phyloP scores from a whole-genome alignment of 92 coral and sea anemone species.

The Epizoanthus rinbou region DNA sequence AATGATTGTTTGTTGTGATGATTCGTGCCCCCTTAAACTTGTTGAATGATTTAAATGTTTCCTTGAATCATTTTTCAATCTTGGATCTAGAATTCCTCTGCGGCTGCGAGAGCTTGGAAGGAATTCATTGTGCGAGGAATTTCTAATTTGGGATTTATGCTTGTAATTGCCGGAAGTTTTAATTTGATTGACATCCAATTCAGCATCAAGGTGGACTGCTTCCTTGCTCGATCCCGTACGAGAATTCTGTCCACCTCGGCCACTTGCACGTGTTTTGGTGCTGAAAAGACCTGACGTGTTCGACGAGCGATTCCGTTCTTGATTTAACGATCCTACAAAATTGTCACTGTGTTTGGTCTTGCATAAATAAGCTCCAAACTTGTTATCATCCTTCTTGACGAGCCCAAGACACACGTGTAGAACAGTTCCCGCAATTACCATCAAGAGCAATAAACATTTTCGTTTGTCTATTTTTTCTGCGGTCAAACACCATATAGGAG shows the following conservation, averaged over 20 bases:
- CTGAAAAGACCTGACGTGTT: constrained; percentile 3
- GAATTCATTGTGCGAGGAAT: constrained; percentile 13
- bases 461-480: constrained; percentile 78
- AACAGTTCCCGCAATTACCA: constrained; percentile 66
- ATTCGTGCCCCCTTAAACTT: neutral
- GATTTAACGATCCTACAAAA: constrained; percentile 3
- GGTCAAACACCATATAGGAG: constrained; percentile 66
- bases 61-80: neutral
- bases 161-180: neutral
- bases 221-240: constrained; percentile 18
- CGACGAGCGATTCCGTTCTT: neutral
- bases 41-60: constrained; percentile 7
- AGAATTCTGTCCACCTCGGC: neutral
- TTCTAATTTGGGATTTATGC: neutral
- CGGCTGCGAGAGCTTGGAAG: neutral
- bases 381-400: constrained; percentile 48
- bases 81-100: neutral
- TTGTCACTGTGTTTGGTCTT: neutral
- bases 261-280: constrained; percentile 12
- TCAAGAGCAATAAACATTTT: constrained; percentile 64
- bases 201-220: neutral
- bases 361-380: constrained; percentile 67
- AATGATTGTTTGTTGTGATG: neutral
- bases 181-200: neutral
- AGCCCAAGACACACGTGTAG: constrained; percentile 74